Percentiles rank a stretch among this genome's conserved stretches.
These are phyloP conservation scores for Thalassarche chlororhynchos DNA, from an alignment of 2,113 vertebrate genomes.

Conservation along the genomic window DNA sequence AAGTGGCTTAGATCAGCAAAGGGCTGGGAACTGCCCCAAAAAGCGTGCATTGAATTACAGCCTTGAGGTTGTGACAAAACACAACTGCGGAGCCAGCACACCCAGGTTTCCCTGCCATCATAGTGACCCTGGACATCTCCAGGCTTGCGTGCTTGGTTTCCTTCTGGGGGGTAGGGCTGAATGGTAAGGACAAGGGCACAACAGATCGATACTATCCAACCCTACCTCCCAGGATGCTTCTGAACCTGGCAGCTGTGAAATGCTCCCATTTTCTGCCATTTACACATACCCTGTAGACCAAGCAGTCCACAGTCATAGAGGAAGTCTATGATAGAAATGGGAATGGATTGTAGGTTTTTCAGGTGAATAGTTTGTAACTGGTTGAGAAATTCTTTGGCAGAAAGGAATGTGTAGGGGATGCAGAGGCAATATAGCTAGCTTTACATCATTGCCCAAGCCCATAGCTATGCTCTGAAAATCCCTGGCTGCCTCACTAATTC, in stretches of 20 bases:
- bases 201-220: background rate
- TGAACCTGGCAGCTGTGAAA: background rate
- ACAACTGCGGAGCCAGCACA: background rate
- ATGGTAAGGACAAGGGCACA: background rate
- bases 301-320: background rate
- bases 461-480: background rate
- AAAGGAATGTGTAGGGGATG: background rate
- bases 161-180: background rate
- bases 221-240: background rate
- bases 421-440: background rate
- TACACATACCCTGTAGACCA: background rate
- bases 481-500: background rate
- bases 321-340: background rate
- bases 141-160: background rate
- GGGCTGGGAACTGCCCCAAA: background rate
- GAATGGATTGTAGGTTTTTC: background rate
- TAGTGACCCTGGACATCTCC: background rate
- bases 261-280: background rate
- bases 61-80: background rate
- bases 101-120: background rate
- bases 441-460: conserved; percentile 23
- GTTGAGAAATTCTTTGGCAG: background rate
- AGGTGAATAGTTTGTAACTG: background rate
- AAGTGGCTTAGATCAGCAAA: background rate
- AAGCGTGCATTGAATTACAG: background rate